Evolutionary conservation across 2,888 invertebrate species (phyloP), one percentile per base, ranked within the genome.

Genomic region (Harmothoe impar): DNA sequence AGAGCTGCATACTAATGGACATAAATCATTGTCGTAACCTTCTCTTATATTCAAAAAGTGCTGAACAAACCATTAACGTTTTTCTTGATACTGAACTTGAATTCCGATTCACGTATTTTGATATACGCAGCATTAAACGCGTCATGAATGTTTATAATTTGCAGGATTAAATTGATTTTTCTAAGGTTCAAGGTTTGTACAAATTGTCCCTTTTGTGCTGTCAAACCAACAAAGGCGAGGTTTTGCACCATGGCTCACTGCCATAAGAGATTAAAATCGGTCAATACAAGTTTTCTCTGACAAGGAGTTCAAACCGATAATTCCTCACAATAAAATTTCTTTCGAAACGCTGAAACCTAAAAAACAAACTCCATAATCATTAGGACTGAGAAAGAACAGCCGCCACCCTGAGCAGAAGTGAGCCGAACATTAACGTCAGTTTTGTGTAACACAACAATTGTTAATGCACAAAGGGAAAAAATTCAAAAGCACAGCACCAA

Each of bases 241-340:
- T 62, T 62, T 62, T 62, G 15, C 62, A 1, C n/a, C 7, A 62
- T 20, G 20, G 62, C 1, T 62, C 62, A 12, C 7, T 20, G 62
- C n/a, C 7, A 62, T 62, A 17, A 52, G 17, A 52, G 17, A 17
- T 15, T 52, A n/a, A 29, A 72, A 7, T 3, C 17, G 72, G 29
- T 72, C 72, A 72, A 72, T 72, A 72, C 31, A 23, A 3, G 29
- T 25, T 72, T 25, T 72, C 25, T 17, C 7, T 23, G 43, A 35
- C 81, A 81, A 35, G 33, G 35, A 43, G 81, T 81, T 81, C 81
- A 81, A 33, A 81, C 15, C 43, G 43, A 25, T 43, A 81, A 81
- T 81, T 43, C 72, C 25, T 81, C 43, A 81, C 5, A 35, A 12
- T n/a, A 35, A 43, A 5, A 35, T 33, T 81, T 35, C 43, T 77